Percentiles rank a stretch among this genome's conserved stretches.
phyloP scores from a whole-genome alignment of 2,113 vertebrate genomes.

The Balaenoptera acutorostrata region DNA sequence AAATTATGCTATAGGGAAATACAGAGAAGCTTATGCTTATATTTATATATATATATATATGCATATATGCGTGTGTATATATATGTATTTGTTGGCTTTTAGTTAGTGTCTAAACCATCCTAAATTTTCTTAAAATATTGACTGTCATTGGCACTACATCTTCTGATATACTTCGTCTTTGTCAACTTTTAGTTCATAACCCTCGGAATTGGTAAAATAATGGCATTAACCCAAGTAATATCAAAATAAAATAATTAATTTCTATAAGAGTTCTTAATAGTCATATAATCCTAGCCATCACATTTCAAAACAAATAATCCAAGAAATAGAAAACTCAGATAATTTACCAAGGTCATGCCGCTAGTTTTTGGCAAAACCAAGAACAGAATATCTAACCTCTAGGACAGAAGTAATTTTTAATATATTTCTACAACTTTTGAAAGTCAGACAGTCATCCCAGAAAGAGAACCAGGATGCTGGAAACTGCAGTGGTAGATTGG shows the following conservation, averaged over 20 bases:
- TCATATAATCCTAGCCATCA: background rate
- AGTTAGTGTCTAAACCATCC: background rate
- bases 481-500: background rate
- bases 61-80: background rate
- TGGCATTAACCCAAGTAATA: background rate
- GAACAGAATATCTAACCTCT: background rate
- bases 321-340: background rate
- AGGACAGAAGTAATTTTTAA: background rate
- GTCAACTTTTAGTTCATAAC: background rate
- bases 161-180: background rate
- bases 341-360: background rate
- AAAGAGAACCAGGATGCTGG: background rate
- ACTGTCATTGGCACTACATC: background rate
- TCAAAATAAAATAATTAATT: background rate
- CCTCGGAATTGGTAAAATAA: background rate
- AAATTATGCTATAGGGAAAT: constrained; percentile 14
- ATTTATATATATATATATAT: background rate
- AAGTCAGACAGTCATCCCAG: background rate
- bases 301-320: background rate
- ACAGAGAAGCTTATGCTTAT: background rate
- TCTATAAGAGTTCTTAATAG: background rate
- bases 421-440: background rate
- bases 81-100: background rate
- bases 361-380: background rate
- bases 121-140: background rate